Conservation (phyloP, 1,140 invertebrate genomes). For the Bathynomus jamesi region DNA sequence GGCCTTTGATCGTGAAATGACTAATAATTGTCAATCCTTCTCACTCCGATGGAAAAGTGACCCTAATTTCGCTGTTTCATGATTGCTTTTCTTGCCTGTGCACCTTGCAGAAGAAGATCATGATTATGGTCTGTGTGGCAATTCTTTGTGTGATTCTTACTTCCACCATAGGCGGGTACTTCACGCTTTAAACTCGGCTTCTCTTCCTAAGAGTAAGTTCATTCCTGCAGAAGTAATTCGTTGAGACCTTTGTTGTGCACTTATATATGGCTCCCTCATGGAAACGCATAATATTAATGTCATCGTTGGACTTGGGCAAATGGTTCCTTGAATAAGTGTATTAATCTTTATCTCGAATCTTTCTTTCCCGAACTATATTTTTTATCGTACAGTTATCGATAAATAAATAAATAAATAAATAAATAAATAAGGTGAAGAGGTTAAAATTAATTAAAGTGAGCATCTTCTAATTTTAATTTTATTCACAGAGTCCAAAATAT, state of each 20-base stretch:
- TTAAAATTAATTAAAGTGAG: too few relatives aligned
- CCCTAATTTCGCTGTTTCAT: slow-evolving; percentile 1
- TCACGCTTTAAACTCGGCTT: slow-evolving; percentile 24
- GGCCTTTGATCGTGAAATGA: too few relatives aligned
- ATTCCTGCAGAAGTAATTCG: not conserved
- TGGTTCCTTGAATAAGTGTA: not conserved
- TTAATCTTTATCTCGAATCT: not conserved
- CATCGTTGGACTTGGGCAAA: not conserved
- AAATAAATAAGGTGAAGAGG: too few relatives aligned
- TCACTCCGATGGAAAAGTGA: too few relatives aligned
- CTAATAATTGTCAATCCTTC: too few relatives aligned
- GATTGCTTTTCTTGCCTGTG: slow-evolving; percentile 27
- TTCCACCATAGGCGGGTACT: slow-evolving; percentile 42
- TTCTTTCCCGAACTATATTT: not conserved
- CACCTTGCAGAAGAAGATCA: slow-evolving; percentile 53
- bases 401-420: too few relatives aligned
- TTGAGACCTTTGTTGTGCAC: not conserved
- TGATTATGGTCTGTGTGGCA: slow-evolving; percentile 51
- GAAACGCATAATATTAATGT: not conserved
- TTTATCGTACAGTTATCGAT: too few relatives aligned
- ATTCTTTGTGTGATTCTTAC: slow-evolving; percentile 47
- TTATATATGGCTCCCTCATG: not conserved
- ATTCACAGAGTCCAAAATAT: too few relatives aligned
- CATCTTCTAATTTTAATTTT: too few relatives aligned
- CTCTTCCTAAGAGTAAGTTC: not conserved